These are phyloP conservation scores for Anomalospiza imberbis DNA, from an alignment of 2,797 vertebrate species.

Conservation along the genomic window DNA sequence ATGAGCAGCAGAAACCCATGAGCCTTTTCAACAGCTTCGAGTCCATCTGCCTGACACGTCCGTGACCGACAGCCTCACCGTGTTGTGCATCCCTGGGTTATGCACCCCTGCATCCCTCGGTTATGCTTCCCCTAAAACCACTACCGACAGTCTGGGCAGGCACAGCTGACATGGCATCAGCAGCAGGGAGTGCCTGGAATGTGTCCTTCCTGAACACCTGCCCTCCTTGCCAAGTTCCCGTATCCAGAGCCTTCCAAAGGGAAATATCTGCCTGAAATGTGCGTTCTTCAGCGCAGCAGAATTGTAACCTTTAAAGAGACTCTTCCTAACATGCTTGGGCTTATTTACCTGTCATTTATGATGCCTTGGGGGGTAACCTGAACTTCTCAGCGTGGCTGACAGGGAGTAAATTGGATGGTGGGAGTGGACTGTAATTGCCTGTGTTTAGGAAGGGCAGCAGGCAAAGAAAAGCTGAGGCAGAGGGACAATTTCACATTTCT, in stretches of 20 bases:
- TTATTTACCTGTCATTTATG: not conserved
- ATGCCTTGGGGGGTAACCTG: not conserved
- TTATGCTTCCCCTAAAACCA: not conserved
- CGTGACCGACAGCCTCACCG: fast-evolving
- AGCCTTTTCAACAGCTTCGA: fast-evolving
- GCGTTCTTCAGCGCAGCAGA: not conserved
- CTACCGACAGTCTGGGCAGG: not conserved
- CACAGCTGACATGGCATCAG: not conserved
- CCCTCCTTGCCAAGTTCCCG: not conserved
- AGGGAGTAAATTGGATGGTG: not conserved
- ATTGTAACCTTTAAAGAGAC: not conserved
- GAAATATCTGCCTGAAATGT: not conserved
- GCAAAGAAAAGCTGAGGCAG: not conserved
- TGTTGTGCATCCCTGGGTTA: fast-evolving
- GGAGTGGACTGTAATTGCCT: not conserved
- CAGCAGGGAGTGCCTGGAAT: fast-evolving
- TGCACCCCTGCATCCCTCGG: not conserved
- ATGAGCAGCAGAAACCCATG: not conserved
- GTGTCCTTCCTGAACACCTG: not conserved
- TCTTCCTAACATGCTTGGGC: not conserved
- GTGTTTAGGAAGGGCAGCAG: not conserved
- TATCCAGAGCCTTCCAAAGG: not conserved
- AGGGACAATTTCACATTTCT: not conserved
- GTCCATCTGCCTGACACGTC: not conserved
- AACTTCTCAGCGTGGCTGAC: not conserved